Percentiles rank a stretch among this genome's conserved stretches.
These are phyloP conservation scores for Oryzaephilus surinamensis DNA, from an alignment of 1,140 invertebrate species.

Conservation along the genomic window DNA sequence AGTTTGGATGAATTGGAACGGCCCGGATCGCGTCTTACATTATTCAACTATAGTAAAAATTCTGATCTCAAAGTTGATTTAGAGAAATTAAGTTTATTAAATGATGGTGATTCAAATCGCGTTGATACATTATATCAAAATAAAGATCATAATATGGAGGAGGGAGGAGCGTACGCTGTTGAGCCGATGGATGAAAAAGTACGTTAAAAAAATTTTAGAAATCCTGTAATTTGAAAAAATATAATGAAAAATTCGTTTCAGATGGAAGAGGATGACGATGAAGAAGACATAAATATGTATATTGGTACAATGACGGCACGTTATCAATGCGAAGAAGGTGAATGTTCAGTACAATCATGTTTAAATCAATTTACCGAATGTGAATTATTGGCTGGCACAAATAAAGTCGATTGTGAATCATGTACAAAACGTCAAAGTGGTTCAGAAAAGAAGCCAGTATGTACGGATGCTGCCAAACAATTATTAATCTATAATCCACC, in stretches of 20 bases:
- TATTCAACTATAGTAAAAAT: conserved; percentile 30
- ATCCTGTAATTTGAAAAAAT: too few relatives aligned
- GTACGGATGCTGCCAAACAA: conserved; percentile 85
- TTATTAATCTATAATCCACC: conserved; percentile 85
- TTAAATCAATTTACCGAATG: conserved; percentile 83
- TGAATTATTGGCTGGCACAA: conserved; percentile 80
- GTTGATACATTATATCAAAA: conserved; percentile 15
- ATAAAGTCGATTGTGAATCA: conserved; percentile 84
- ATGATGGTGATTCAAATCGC: conserved; percentile 25
- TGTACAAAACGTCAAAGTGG: conserved; percentile 67
- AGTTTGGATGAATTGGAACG: conserved; percentile 37
- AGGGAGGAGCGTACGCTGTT: conserved; percentile 17
- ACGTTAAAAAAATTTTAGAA: too few relatives aligned
- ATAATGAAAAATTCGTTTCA: conserved; percentile 3
- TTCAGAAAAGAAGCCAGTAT: conserved; percentile 61
- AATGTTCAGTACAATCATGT: conserved; percentile 77
- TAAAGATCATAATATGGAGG: conserved; percentile 1
- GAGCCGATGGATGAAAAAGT: conserved; percentile 22
- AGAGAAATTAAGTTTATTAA: conserved; percentile 30
- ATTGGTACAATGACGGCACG: conserved; percentile 46
- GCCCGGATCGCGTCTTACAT: conserved; percentile 42
- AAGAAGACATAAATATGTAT: conserved; percentile 28
- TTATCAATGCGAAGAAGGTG: conserved; percentile 62
- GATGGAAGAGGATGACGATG: conserved; percentile 34
- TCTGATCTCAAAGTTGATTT: conserved; percentile 29